Conservation (phyloP, 2,888 invertebrate genomes). For the Patella pellucida region DNA sequence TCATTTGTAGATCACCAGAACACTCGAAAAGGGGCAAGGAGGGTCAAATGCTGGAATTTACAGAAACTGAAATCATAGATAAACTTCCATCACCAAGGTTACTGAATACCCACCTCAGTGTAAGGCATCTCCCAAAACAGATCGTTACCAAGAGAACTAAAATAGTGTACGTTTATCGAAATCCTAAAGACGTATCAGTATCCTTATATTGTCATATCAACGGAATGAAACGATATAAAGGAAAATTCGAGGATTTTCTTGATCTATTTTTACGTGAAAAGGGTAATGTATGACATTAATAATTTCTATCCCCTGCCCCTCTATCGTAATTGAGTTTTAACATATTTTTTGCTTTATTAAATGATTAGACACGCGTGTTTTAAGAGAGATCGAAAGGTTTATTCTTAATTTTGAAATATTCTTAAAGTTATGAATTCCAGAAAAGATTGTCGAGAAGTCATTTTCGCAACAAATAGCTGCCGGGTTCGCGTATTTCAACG, state of each 20-base stretch:
- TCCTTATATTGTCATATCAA: constrained; percentile 31
- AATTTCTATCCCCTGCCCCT: too few relatives aligned
- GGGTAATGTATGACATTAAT: constrained; percentile 28
- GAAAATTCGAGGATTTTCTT: constrained; percentile 38
- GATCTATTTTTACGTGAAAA: constrained; percentile 35
- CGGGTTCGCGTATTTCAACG: too few relatives aligned
- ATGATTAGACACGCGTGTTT: too few relatives aligned
- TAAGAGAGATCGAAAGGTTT: too few relatives aligned
- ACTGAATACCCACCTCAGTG: constrained; percentile 34
- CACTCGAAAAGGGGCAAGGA: constrained; percentile 21
- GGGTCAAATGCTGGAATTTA: constrained; percentile 26
- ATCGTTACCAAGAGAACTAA: constrained; percentile 31
- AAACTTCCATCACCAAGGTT: constrained; percentile 24
- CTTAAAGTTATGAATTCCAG: too few relatives aligned
- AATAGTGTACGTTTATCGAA: constrained; percentile 30
- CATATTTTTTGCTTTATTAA: too few relatives aligned
- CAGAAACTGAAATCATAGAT: constrained; percentile 20
- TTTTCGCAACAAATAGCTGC: too few relatives aligned
- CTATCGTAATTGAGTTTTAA: too few relatives aligned
- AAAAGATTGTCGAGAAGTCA: too few relatives aligned
- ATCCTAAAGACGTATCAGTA: constrained; percentile 37
- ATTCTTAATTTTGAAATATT: too few relatives aligned
- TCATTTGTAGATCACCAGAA: constrained; percentile 18
- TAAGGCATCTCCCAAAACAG: constrained; percentile 29
- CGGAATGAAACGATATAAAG: constrained; percentile 27